Conservation (phyloP, 2,888 invertebrate genomes). For the Branchinecta sandiegonensis region DNA sequence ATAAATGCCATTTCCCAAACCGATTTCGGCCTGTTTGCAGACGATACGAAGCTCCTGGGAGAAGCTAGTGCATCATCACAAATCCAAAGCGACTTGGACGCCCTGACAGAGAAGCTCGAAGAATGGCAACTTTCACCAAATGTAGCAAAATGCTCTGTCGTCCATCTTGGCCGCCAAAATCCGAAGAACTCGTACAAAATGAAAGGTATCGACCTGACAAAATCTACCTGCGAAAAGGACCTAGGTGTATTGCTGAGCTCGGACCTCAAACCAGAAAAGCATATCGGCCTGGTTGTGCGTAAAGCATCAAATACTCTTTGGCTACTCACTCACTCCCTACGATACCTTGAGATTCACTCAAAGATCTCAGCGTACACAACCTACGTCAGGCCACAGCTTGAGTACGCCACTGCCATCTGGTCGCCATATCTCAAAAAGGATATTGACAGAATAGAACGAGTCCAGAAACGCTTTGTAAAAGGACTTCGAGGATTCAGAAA, state of each 20-base stretch:
- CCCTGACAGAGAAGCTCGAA: constrained; percentile 14
- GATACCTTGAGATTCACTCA: constrained; percentile 3
- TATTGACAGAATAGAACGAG: constrained; percentile 11
- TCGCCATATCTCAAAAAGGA: constrained; percentile 9
- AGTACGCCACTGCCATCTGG: constrained; percentile 4
- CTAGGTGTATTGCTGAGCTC: background rate
- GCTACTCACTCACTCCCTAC: background rate
- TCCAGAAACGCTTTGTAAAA: background rate
- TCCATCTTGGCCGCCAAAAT: constrained; percentile 11
- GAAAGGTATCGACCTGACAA: constrained; percentile 1
- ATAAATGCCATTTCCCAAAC: constrained; percentile 11
- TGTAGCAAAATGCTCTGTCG: constrained; percentile 8
- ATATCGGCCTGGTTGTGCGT: constrained; percentile 14
- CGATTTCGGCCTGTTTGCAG: constrained; percentile 14
- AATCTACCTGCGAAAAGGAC: constrained; percentile 11
- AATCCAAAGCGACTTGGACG: constrained; percentile 14
- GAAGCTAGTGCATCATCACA: constrained; percentile 11
- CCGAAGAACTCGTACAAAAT: constrained; percentile 11
- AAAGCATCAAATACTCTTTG: constrained; percentile 11
- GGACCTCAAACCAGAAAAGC: constrained; percentile 14
- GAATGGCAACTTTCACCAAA: constrained; percentile 11
- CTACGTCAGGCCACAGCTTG: constrained; percentile 14
- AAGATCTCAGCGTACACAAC: constrained; percentile 11
- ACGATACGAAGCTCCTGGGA: background rate
- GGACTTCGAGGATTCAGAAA: background rate